Base-by-base conservation (phyloP, 1,140 invertebrate genomes). In the Limonius californicus region DNA sequence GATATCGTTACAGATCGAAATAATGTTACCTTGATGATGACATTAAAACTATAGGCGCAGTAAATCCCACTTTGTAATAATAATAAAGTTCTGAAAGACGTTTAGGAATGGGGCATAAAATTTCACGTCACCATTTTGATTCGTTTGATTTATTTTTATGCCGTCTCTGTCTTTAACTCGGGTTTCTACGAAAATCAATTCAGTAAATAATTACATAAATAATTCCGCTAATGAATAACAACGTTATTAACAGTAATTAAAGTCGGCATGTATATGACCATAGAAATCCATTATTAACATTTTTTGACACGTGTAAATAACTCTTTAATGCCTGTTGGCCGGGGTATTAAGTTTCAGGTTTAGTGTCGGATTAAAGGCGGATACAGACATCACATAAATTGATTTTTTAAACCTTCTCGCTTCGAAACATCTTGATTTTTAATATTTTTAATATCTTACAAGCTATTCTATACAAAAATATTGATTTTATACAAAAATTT, bases 101-200 rank as follows among this genome's bases (percentile, higher is more conserved):
- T 39, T 39, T 39, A 39, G 7, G 7, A 39, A 39, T 39, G n/a
- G 35, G n/a, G 2, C n/a, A 12, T 9, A 39, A 39, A 12, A 11
- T 2, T 39, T 11, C 2, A 39, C n/a, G n/a, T 39, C n/a, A 6
- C 2, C 23, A n/a, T 6, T 39, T 39, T 39, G 3, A 39, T 6
- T 39, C 2, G 11, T 11, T 39, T 39, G 35, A 39, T 39, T 39
- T 39, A 39, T 39, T 39, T 39, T 9, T 9, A 39, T 39, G 35
- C n/a, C n/a, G 23, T 9, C 23, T 27, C 9, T 27, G n/a, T n/a
- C n/a, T 32, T 32, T 32, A 32, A 12, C n/a, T 39, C 35, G n/a
- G n/a, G 35, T 39, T 39, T 39, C 35, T 39, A 39, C n/a, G 35
- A 39, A 39, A 39, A 39, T 39, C 35, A 39, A 39, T 39, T 39